These are phyloP conservation scores for Tricholaema leucomelas DNA, from an alignment of 2,113 vertebrate species.

Conservation along the genomic window DNA sequence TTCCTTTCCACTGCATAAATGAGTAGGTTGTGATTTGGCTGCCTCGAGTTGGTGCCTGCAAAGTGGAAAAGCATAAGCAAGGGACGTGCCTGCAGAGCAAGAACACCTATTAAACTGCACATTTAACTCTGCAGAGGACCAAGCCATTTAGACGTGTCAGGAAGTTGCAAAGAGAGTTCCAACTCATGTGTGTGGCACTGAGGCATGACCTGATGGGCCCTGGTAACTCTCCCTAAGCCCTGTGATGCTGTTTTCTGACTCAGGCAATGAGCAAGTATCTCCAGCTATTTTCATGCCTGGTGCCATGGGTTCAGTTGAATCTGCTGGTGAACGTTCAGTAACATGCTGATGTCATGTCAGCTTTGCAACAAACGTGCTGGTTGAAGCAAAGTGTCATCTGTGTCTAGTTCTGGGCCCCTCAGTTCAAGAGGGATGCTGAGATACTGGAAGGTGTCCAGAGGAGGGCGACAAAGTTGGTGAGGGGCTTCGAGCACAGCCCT, in stretches of 20 bases:
- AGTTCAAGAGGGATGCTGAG: too few relatives aligned
- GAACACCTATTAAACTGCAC: not conserved
- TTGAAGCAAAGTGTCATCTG: too few relatives aligned
- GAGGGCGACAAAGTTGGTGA: too few relatives aligned
- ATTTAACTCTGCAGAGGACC: not conserved
- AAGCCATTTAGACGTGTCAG: not conserved
- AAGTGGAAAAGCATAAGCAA: not conserved
- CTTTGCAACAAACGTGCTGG: too few relatives aligned
- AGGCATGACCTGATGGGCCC: not conserved
- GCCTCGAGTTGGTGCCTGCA: not conserved
- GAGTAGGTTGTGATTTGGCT: not conserved
- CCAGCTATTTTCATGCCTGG: not conserved
- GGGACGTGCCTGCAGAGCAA: not conserved
- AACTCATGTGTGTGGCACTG: rapidly evolving
- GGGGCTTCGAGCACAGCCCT: too few relatives aligned
- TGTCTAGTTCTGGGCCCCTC: too few relatives aligned
- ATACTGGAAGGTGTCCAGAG: too few relatives aligned
- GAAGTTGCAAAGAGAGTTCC: not conserved
- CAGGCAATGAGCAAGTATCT: not conserved
- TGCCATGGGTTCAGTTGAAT: too few relatives aligned
- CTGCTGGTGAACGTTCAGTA: too few relatives aligned
- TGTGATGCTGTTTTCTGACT: not conserved
- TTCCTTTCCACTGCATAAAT: not conserved
- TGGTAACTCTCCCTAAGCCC: not conserved
- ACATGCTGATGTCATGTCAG: too few relatives aligned